A percentile compares a stretch with the other conserved stretches of the same genome.
These are phyloP conservation scores for Xyliphius kryptos DNA, from an alignment of 2,113 vertebrate genomes.

Conservation along the genomic window DNA sequence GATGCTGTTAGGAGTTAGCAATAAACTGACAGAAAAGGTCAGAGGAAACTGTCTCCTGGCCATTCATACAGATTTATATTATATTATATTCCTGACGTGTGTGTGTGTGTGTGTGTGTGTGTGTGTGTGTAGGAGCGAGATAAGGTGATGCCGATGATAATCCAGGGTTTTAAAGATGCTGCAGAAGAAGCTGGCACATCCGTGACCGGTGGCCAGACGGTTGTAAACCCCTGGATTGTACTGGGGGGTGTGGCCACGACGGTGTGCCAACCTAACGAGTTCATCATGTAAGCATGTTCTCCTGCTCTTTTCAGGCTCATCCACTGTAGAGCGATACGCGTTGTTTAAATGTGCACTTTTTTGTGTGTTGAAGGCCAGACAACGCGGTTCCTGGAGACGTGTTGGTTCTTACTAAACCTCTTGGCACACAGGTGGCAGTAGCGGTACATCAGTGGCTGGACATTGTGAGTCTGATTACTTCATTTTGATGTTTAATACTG, in stretches of 20 bases:
- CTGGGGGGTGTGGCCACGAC: slow-evolving; percentile 83
- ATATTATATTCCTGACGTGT: too few species aligned
- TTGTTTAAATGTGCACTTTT: too few species aligned
- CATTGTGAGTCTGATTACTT: slow-evolving; percentile 75
- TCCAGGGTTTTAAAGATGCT: slow-evolving; percentile 80
- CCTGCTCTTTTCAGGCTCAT: not conserved
- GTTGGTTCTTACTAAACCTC: slow-evolving; percentile 91
- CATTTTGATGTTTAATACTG: too few species aligned
- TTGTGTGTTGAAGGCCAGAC: slow-evolving; percentile 78
- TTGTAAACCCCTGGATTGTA: slow-evolving; percentile 89
- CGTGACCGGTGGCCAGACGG: slow-evolving; percentile 83
- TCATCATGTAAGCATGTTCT: slow-evolving; percentile 74
- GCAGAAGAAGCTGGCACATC: slow-evolving; percentile 88
- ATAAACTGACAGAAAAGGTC: slow-evolving; percentile 86
- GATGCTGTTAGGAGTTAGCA: slow-evolving; percentile 86
- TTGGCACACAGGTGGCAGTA: slow-evolving; percentile 96
- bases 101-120: too few species aligned
- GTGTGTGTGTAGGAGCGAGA: slow-evolving; percentile 71
- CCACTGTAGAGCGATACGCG: too few species aligned
- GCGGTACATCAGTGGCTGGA: slow-evolving; percentile 98
- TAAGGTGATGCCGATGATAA: slow-evolving; percentile 74
- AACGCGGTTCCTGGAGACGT: slow-evolving; percentile 97
- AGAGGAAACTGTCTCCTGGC: too few species aligned
- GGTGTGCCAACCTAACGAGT: slow-evolving; percentile 83
- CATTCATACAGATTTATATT: too few species aligned